These are phyloP conservation scores for Phrynocephalus vlangalii DNA, from an alignment of 2,797 vertebrate species.

Conservation along the genomic window DNA sequence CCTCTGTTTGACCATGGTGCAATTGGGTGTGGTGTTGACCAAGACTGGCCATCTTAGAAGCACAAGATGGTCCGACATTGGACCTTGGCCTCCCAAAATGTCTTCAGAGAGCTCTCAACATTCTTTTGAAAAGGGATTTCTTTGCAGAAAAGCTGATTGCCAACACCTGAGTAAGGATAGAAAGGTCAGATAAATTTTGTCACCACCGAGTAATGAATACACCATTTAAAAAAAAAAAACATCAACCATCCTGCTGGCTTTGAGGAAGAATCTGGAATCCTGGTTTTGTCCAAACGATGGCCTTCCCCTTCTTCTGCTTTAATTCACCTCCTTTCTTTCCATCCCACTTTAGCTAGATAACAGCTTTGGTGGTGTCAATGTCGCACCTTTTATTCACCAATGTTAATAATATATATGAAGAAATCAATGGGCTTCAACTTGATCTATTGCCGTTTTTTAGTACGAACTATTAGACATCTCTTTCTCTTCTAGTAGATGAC, in stretches of 20 bases:
- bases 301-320: not conserved
- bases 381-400: not conserved
- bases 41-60: no score
- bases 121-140: no score
- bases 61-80: no score
- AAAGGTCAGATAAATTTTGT: no score
- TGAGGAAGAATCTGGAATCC: not conserved
- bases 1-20: no score
- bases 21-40: no score
- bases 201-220: no score
- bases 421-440: slow-evolving; percentile 9
- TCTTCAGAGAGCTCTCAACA: no score
- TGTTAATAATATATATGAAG: slow-evolving; percentile 16
- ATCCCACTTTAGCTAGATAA: not conserved
- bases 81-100: no score
- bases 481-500: not conserved
- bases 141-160: no score
- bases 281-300: not conserved
- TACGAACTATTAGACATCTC: not conserved
- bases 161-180: no score
- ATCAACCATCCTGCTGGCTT: not conserved
- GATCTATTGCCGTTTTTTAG: slow-evolving; percentile 3
- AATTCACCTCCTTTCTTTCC: not conserved
- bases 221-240: not conserved
- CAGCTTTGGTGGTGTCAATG: not conserved